Percentiles rank a stretch among this genome's conserved stretches.
Evolutionary conservation across 2,797 vertebrate genomes (phyloP).

Genomic region (Thalassophryne amazonica): DNA sequence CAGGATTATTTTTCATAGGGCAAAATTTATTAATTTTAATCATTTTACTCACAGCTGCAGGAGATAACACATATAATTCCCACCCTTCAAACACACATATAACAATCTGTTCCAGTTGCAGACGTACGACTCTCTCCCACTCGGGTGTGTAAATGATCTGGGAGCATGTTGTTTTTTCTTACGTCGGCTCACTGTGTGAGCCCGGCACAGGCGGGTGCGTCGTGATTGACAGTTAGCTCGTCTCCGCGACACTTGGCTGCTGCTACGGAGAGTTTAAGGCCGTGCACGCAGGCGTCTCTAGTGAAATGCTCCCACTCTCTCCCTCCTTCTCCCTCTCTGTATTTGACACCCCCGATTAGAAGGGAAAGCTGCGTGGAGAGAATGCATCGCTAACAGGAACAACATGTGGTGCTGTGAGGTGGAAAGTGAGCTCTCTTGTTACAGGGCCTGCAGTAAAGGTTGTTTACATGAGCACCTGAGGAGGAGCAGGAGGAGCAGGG

Average conservation of each 20-base stretch:
- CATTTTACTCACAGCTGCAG: conserved; percentile 1
- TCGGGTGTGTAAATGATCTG: conserved; percentile 51
- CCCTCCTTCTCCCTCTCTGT: conserved; percentile 27
- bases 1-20: too few relatives aligned
- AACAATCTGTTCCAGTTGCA: conserved; percentile 63
- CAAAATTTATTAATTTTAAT: too few relatives aligned
- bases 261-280: conserved; percentile 45
- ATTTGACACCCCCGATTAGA: conserved; percentile 65
- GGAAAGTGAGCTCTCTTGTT: conserved; percentile 69
- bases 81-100: conserved; percentile 59
- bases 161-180: conserved; percentile 40
- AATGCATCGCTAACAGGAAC: conserved; percentile 57
- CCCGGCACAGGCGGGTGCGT: conserved; percentile 46
- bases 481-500: conserved; percentile 35
- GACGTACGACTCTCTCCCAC: conserved; percentile 36
- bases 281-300: conserved; percentile 42
- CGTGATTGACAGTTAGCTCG: conserved; percentile 60
- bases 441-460: conserved; percentile 30
- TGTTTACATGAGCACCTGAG: conserved; percentile 66
- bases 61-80: conserved; percentile 53
- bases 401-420: conserved; percentile 51
- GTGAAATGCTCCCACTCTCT: conserved; percentile 32
- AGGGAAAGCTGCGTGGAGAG: conserved; percentile 52
- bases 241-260: conserved; percentile 57
- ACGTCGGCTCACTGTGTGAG: conserved; percentile 45